Evolutionary conservation across 92 coral and sea anemone genomes (phyloP), one percentile per base, ranked within the genome.

Genomic region (Porites evermanni): DNA sequence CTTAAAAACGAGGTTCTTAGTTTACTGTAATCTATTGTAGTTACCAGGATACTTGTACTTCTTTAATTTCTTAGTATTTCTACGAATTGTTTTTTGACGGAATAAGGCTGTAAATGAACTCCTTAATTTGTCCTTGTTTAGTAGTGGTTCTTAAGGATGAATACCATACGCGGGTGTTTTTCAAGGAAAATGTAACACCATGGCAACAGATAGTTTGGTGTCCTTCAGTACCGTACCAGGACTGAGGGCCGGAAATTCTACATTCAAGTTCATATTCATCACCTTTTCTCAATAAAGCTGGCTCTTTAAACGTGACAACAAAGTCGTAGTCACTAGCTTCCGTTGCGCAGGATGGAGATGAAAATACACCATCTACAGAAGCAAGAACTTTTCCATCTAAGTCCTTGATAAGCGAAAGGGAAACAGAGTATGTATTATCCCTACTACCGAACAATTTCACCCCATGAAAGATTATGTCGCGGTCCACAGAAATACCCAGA

Each of bases 201-300:
- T 29, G 54, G 13, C 79, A 53, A 9, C 13, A 4, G 8, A 53
- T 38, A 74, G 38, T 26, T 13, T 7, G 26, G 7, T 53, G 23
- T n/a, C 79, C 79, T 19, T 74, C 6, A 29, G 32, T 74, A 10
- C 79, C 79, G 5, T 59, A 19, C 17, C 56, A 74, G 12, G 79
- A 74, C 13, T 23, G 18, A 14, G 64, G 64, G 12, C 79, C 79
- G 6, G 11, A 1, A 21, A 53, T 74, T 9, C 2, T 18, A 17
- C 38, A 47, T 19, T 23, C 65, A 53, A 74, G 24, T 21, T n/a
- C 0, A 8, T 50, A 73, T 5, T 16, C 10, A 7, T 8, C 6
- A 18, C 1, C 38, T 50, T 73, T 73, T 8, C 12, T 19, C 24
- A 73, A 51, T 47, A 53, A 12, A 44, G 38, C 63, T 8, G 78